Conservation (phyloP, 1,140 invertebrate genomes). For the Bilobella aurantiaca region DNA sequence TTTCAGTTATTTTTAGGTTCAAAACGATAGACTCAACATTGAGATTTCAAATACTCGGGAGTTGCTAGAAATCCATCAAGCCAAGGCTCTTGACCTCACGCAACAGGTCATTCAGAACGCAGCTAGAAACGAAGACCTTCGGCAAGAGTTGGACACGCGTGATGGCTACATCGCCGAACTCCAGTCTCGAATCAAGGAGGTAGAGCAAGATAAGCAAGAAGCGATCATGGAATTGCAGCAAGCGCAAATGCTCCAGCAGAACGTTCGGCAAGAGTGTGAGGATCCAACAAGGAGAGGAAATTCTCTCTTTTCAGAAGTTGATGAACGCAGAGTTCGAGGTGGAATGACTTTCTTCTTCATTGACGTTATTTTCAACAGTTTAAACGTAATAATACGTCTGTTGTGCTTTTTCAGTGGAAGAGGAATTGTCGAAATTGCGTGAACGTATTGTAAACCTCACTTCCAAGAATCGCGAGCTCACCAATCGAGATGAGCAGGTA, state of each 20-base stretch:
- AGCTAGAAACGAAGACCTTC: neutral
- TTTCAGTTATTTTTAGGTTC: conserved; percentile 8
- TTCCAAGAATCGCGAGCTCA: conserved; percentile 16
- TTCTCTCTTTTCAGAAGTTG: conserved; percentile 27
- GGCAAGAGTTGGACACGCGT: conserved; percentile 18
- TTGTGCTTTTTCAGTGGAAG: conserved; percentile 24
- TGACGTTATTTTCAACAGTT: too few species aligned
- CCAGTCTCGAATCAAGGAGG: conserved; percentile 15
- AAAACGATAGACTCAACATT: conserved; percentile 9
- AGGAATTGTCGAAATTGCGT: conserved; percentile 18
- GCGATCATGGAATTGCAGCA: conserved; percentile 19
- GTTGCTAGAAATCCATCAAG: conserved; percentile 14
- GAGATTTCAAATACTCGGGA: conserved; percentile 13
- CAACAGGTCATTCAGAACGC: neutral
- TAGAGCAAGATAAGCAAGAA: conserved; percentile 21
- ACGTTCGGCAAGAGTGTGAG: conserved; percentile 1
- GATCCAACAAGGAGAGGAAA: conserved; percentile 25
- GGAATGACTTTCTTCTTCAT: too few species aligned
- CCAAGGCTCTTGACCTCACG: conserved; percentile 11
- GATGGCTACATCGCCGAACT: conserved; percentile 15
- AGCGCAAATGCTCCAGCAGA: conserved; percentile 8
- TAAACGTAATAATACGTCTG: too few species aligned
- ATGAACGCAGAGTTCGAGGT: conserved; percentile 23
- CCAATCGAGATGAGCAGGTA: conserved; percentile 12
- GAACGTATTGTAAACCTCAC: conserved; percentile 14